These are phyloP conservation scores for Argyresthia goedartella DNA, from an alignment of 2,888 invertebrate species.

Conservation along the genomic window DNA sequence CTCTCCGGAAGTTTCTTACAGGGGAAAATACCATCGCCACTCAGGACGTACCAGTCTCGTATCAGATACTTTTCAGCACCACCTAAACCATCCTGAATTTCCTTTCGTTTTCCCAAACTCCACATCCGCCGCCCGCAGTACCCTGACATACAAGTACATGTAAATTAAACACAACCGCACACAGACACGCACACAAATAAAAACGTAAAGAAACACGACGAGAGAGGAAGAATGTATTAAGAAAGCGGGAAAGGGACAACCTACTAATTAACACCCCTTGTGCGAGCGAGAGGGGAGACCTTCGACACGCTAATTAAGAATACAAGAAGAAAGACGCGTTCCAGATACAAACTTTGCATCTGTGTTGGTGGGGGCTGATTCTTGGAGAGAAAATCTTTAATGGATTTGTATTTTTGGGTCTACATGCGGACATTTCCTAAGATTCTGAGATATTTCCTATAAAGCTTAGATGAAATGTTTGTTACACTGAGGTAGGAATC, in stretches of 20 bases:
- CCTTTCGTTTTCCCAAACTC: neutral
- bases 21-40: neutral
- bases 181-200: slow-evolving; percentile 70
- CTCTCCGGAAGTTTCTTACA: neutral
- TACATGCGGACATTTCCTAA: too few species aligned
- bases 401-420: too few species aligned
- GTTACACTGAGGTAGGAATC: too few species aligned
- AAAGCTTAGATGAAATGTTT: too few species aligned
- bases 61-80: too few species aligned
- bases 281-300: slow-evolving; percentile 46
- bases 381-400: too few species aligned
- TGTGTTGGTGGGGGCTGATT: slow-evolving; percentile 23
- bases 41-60: too few species aligned
- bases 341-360: slow-evolving; percentile 60
- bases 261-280: slow-evolving; percentile 58
- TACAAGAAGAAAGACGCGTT: slow-evolving; percentile 76
- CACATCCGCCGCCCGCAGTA: slow-evolving; percentile 32
- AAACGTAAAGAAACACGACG: slow-evolving; percentile 66
- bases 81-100: neutral
- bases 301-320: slow-evolving; percentile 77
- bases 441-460: too few species aligned
- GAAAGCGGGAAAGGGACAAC: slow-evolving; percentile 67
- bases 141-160: slow-evolving; percentile 68
- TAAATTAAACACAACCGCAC: slow-evolving; percentile 70
- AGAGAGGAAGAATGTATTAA: slow-evolving; percentile 72